Evolutionary conservation across 2,113 vertebrate species (phyloP), one percentile per base, ranked within the genome.

Genomic region (Myrmecophaga tridactyla): DNA sequence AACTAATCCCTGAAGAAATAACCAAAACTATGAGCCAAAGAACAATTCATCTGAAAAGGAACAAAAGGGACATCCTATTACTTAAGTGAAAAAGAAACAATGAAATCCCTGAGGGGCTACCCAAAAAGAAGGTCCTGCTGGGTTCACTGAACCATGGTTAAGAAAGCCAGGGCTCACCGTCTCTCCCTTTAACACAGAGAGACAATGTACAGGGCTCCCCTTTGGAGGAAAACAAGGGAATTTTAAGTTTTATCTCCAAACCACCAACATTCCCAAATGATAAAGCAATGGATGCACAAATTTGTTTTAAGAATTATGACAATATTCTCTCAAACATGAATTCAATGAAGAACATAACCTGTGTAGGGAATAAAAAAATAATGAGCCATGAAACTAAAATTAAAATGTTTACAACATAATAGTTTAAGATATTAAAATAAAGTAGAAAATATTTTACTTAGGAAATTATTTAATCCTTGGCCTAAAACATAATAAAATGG

Each of bases 311-410:
- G 29, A 80, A 58, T 83, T 14, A 86, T 95, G 53, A 84, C 48
- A 92, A 70, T 0, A 43, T 23, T 94, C 80, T 96, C 83, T 96
- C 92, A 96, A 58, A 92, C 41, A 36, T 51, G 43, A 94, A 84
- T 51, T 90, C 53, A 94, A 36, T 21, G 13, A 90, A 92, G 34
- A 89, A 70, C 31, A 73, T 56, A 90, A 72, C 60, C 20, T 77
- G 25, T 77, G 25, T 31, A 90, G 41, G 7, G 82, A 41, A 77
- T 31, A 76, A 39, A 39, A n/a, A 88, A 86, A 65, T 36, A 83
- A 91, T 82, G 17, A 91, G 53, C 18, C 14, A 70, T 7, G 15
- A 97, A 92, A 58, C 67, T 63, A 95, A 89, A 88, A 77, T 86
- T n/a, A 39, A 75, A 83, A 34, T 80, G 70, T 87, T 89, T 90